Percentiles rank a stretch among this genome's conserved stretches.
phyloP scores from a whole-genome alignment of 2,797 vertebrate species.

The Dryobates pubescens region DNA sequence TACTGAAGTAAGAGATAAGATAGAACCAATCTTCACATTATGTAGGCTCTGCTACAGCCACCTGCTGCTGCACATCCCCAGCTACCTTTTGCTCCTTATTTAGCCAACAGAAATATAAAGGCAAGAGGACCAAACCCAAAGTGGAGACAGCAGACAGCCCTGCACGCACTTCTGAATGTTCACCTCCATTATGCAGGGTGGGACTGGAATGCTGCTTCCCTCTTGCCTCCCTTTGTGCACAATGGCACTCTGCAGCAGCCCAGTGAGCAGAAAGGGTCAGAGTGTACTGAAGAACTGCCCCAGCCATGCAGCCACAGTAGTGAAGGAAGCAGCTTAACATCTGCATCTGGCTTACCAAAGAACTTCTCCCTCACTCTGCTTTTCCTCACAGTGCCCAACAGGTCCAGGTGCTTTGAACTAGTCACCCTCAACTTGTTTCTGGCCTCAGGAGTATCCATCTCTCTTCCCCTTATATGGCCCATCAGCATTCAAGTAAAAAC shows the following conservation, averaged over 20 bases:
- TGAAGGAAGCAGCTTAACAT: conserved; percentile 41
- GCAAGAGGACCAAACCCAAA: not conserved
- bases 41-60: not conserved
- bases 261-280: conserved; percentile 4
- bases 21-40: not conserved
- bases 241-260: not conserved
- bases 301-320: not conserved
- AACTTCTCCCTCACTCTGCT: not conserved
- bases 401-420: not conserved
- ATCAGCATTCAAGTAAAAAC: not conserved
- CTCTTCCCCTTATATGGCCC: not conserved
- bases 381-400: not conserved
- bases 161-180: not conserved
- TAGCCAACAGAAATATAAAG: not conserved
- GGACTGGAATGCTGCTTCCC: not conserved
- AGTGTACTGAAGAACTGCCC: not conserved
- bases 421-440: not conserved
- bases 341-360: not conserved
- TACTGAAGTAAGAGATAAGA: not conserved
- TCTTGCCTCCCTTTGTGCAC: not conserved
- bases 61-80: not conserved
- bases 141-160: not conserved
- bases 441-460: not conserved
- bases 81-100: not conserved
- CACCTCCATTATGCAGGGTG: not conserved